Percentiles rank a stretch among this genome's conserved stretches.
Evolutionary conservation across 2,888 invertebrate genomes (phyloP).

Genomic region (Andrena bucephala): DNA sequence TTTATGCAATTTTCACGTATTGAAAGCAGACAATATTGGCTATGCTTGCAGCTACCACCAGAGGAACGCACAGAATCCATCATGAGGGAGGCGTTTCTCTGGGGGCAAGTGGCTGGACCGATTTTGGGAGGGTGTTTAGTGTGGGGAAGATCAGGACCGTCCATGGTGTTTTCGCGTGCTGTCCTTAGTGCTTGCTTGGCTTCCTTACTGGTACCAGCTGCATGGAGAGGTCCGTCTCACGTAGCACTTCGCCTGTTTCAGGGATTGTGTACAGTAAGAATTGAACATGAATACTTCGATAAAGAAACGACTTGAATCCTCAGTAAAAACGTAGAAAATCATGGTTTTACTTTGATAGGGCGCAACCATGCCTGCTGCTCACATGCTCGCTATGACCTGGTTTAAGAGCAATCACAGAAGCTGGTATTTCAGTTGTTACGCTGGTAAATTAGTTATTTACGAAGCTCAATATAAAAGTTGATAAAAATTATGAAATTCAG

Average conservation of each 20-base stretch:
- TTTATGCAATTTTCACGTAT: no score
- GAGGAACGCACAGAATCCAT: constrained; percentile 87
- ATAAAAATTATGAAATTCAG: background rate
- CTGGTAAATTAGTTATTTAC: constrained; percentile 81
- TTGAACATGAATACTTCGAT: background rate
- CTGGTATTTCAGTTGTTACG: constrained; percentile 87
- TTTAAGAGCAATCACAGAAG: constrained; percentile 87
- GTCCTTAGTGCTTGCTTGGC: constrained; percentile 87
- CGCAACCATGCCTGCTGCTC: constrained; percentile 87
- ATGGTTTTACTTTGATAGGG: constrained; percentile 82
- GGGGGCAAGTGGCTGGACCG: constrained; percentile 87
- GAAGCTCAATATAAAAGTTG: background rate
- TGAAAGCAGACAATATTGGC: background rate
- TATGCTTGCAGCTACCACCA: constrained; percentile 83
- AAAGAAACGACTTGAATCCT: background rate
- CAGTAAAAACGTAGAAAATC: constrained; percentile 9
- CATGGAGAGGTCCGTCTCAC: constrained; percentile 87
- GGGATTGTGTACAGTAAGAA: constrained; percentile 86
- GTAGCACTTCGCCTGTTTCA: constrained; percentile 86
- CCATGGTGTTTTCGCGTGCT: constrained; percentile 86
- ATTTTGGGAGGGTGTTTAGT: constrained; percentile 86
- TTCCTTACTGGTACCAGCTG: constrained; percentile 86
- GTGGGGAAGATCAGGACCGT: constrained; percentile 87
- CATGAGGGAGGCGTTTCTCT: constrained; percentile 87
- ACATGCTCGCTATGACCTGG: constrained; percentile 88